phyloP scores from a whole-genome alignment of 2,888 invertebrate species.

The Opisthograptis luteolata region DNA sequence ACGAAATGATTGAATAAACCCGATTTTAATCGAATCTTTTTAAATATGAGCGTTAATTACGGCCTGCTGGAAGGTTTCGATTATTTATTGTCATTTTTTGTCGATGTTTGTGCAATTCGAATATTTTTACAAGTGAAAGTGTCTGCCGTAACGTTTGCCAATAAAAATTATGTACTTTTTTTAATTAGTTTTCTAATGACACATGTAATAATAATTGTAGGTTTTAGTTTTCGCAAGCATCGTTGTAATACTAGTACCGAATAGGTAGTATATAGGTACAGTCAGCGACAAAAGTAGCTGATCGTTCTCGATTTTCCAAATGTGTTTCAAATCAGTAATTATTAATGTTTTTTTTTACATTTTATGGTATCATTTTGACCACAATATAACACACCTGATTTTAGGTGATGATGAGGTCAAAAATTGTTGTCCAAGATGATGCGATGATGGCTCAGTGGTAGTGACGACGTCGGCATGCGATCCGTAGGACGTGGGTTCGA shows the following conservation, averaged over 20 bases:
- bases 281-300: no score
- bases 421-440: no score
- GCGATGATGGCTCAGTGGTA: no score
- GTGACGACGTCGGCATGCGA: no score
- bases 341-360: no score
- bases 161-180: slow-evolving; percentile 18
- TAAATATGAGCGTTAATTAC: slow-evolving; percentile 65
- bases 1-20: slow-evolving; percentile 65
- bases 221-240: slow-evolving; percentile 13
- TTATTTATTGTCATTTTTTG: slow-evolving; percentile 44
- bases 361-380: no score
- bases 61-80: slow-evolving; percentile 47
- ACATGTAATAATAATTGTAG: slow-evolving; percentile 17
- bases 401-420: no score
- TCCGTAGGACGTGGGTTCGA: no score
- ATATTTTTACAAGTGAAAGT: slow-evolving; percentile 44
- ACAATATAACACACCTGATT: no score
- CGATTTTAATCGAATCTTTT: slow-evolving; percentile 68
- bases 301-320: no score
- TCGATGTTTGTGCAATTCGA: slow-evolving; percentile 31
- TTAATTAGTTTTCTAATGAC: slow-evolving; percentile 22
- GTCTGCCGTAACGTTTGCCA: slow-evolving; percentile 41
- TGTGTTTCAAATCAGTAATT: no score
- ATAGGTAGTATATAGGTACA: no score
- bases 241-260: slow-evolving; percentile 12